Base-by-base conservation (phyloP, 2,888 invertebrate genomes). In the Synergus umbraculus region DNA sequence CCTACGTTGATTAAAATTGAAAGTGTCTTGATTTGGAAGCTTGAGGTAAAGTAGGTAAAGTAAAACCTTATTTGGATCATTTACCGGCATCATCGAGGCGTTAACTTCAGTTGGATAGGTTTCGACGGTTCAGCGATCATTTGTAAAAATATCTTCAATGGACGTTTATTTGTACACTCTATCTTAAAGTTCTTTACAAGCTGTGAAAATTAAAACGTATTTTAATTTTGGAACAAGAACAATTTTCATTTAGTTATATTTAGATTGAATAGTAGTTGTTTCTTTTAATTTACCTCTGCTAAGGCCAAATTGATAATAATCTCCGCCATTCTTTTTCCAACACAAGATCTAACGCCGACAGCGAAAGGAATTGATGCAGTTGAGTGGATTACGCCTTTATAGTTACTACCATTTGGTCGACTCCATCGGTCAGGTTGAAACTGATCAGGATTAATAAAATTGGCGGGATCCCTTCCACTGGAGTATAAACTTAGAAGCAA, bases 401-500 rank as follows among this genome's bases (percentile, higher is more conserved):
- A 92, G 85, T 89, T 92, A 49, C 93, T 92, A 49, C 93, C 92
- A 10, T 91, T 87, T 79, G 92, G 93, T 85, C 95, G 94, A 60
- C 93, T 90, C 98, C 98, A 98, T 76, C 98, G 94, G 86, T 95
- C 95, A 0, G 98, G 97, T 83, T 94, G 90, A 88, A 97, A 97
- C 82, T 93, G 88, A 58, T 95, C 89, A 12, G 97, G 95, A 77
- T 94, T 89, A 54, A 94, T 93, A 91, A 97, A 98, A 90, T 96
- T 94, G 18, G 92, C 90, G 1, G 94, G 93, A 91, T 97, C 95
- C 78, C 97, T 94, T 2, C 98, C 96, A 84, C 96, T 96, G 66
- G 97, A 96, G 90, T 96, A 98, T 77, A 98, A 94, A 29, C 98
- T 98, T 87, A 98, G 93, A 80, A 97, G 93, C 12, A 98, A 93